Evolutionary conservation across 2,888 invertebrate species (phyloP).

Genomic region (Amblyjoppa proteus): DNA sequence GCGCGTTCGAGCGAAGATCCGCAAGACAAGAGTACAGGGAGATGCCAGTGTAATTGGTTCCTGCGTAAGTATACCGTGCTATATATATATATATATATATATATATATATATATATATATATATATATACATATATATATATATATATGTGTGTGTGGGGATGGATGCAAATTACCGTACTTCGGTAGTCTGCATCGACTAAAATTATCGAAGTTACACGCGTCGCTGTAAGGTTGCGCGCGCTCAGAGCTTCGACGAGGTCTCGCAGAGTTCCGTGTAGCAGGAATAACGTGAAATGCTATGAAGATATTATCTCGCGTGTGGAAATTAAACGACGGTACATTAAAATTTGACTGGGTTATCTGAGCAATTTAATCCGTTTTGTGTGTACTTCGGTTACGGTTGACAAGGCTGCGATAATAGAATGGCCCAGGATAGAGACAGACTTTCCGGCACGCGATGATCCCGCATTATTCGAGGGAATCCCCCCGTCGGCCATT

Average conservation of each 20-base stretch:
- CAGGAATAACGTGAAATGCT: background rate
- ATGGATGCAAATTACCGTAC: background rate
- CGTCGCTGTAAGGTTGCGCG: too few species aligned
- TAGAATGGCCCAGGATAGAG: constrained; percentile 16
- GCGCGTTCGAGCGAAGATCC: background rate
- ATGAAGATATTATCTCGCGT: background rate
- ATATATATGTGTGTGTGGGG: too few species aligned
- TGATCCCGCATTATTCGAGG: constrained; percentile 52
- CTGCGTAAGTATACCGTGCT: background rate
- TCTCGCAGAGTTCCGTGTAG: too few species aligned
- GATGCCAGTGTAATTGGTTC: background rate
- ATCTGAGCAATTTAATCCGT: constrained; percentile 45
- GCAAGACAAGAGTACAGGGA: background rate
- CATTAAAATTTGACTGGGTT: constrained; percentile 16
- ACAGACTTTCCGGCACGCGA: constrained; percentile 36
- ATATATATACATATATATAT: background rate
- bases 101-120: background rate
- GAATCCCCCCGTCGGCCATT: constrained; percentile 31
- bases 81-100: background rate
- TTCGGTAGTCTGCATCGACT: background rate
- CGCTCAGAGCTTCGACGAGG: too few species aligned
- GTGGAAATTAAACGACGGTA: background rate
- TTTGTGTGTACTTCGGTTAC: constrained; percentile 45
- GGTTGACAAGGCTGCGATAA: constrained; percentile 9
- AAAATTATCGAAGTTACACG: background rate